Base-by-base conservation (phyloP, 2,888 invertebrate species). In the Drosophila subquinaria region DNA sequence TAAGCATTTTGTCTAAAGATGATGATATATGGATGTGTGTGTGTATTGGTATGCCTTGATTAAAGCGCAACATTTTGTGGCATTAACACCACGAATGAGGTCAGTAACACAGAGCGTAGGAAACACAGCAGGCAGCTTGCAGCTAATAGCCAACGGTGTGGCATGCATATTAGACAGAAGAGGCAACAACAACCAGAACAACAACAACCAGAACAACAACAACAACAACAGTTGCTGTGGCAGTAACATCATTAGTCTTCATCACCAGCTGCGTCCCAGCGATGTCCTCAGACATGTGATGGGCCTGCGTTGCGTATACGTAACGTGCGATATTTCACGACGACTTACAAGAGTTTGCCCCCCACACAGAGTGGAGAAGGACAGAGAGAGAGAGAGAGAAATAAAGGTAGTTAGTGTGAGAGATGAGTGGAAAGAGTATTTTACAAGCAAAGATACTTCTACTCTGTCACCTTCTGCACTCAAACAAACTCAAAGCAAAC, bases 191-290 rank as follows among this genome's bases (percentile, higher is more conserved):
- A 69, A 8, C 66, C 55, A 15, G 36, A 59, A n/a, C 30, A 69
- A 8, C 66, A 59, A 15, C 40, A 59, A n/a, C 30, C 72, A 57
- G 57, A 65, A 45, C 43, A 36, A n/a, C 11, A 48, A 13, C 45
- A 66, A 30, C 43, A 50, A 51, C 36, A 60, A 30, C 43, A 53
- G 53, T 64, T 36, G 36, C 35, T 53, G 63, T 69, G 66, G 65
- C 67, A 68, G 15, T 66, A 81, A 73, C 81, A 82, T 86, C 90
- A 81, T 86, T 90, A 84, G 79, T 89, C 89, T 88, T 87, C 86
- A 88, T 89, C 89, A 81, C 50, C 67, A 38, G 50, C 63, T 55
- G 74, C 64, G 66, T 42, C 15, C 43, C 50, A 60, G 67, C 56
- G 66, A 53, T 69, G 52, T 64, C 61, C 62, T 64, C 42, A 52